Base-by-base conservation (phyloP, 2,888 invertebrate species). In the Chouioia cunea region DNA sequence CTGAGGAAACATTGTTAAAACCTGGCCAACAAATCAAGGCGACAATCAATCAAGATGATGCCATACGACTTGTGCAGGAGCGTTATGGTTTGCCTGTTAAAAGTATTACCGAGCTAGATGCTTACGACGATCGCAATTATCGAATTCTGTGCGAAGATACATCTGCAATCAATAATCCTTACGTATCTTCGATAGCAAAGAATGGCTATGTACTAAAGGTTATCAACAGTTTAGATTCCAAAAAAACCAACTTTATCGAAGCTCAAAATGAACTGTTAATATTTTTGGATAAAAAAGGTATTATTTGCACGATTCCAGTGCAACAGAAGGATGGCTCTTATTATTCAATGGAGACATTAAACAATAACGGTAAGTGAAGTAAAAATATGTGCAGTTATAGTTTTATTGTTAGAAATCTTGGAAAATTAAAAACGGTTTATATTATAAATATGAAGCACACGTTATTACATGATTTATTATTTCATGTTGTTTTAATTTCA, bases 101-200 rank as follows among this genome's bases (percentile, higher is more conserved):
- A 0, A 87, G 87, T 46, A 86, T 93, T 22, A 85, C 81, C 0
- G 91, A 92, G 78, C 86, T 94, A 4, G 90, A 92, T 74, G 91
- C 92, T 1, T 95, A 94, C 80, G 94, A 94, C 78, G 95, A 95
- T 83, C 90, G 89, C 82, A 95, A 94, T 85, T 93, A 90, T 83
- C 90, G 89, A 79, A 86, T 94, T 14, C 81, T 86, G 0, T 92
- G 92, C 73, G 87, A 88, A 0, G 87, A 88, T 0, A 88, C 88
- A 71, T 87, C 89, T 72, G 88, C 88, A 68, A 87, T 89, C 71
- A 88, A 89, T 80, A 92, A 92, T 83, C 89, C 90, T 0, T 79
- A 91, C 20, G 89, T 91, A 71, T 86, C 87, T 0, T 81, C 86
- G 3, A 87, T 89, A 74, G 87, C 88, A 73, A 86, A 88, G 0